Evolutionary conservation across 2,888 invertebrate genomes (phyloP).

Genomic region (Cosmorhoe ocellata): DNA sequence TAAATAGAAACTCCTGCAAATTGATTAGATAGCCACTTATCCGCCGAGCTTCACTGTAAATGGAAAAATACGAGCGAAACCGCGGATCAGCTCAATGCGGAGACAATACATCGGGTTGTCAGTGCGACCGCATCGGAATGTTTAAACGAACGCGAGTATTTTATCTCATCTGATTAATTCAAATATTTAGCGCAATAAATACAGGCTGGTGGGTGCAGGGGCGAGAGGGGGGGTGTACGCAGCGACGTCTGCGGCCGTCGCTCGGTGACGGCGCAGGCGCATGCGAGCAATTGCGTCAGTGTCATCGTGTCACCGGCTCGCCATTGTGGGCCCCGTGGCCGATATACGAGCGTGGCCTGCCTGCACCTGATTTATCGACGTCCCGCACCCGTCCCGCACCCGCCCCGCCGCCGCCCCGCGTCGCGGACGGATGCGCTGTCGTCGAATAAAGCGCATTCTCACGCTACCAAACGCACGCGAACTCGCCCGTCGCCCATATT

Average conservation of each 20-base stretch:
- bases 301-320: constrained; percentile 68
- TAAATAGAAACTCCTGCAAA: constrained; percentile 41
- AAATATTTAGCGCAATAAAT: constrained; percentile 82
- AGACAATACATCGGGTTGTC: constrained; percentile 81
- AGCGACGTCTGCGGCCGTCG: constrained; percentile 50
- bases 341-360: constrained; percentile 61
- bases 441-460: constrained; percentile 80
- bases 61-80: constrained; percentile 16
- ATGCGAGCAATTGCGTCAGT: constrained; percentile 76
- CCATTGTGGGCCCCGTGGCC: constrained; percentile 71
- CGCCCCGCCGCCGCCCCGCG: constrained; percentile 41
- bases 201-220: constrained; percentile 48
- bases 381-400: constrained; percentile 49
- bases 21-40: constrained; percentile 39
- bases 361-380: constrained; percentile 78
- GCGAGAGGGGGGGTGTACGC: constrained; percentile 46
- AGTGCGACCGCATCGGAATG: constrained; percentile 78
- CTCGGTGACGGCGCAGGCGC: constrained; percentile 60
- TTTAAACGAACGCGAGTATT: constrained; percentile 74
- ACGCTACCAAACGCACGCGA: constrained; percentile 81
- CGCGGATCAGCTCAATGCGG: constrained; percentile 60
- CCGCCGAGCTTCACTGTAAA: constrained; percentile 13
- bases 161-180: constrained; percentile 82
- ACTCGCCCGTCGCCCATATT: constrained; percentile 74
- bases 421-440: constrained; percentile 38